A percentile compares a stretch with the other conserved stretches of the same genome.
Evolutionary conservation across 2,888 invertebrate genomes (phyloP).

Genomic region (Euproctis similis): DNA sequence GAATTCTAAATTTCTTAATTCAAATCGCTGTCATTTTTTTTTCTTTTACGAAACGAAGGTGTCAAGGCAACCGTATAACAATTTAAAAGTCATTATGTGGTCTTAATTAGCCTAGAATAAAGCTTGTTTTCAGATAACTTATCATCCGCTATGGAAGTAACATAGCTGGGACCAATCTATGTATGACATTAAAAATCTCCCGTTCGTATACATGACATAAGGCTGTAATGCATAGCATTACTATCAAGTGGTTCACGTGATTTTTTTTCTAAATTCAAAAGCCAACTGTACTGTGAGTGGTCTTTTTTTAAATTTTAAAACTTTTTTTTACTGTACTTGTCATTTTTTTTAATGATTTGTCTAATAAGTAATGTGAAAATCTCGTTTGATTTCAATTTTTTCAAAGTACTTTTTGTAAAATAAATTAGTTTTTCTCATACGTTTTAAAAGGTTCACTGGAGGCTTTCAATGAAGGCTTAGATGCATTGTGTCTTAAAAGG

Average conservation of each 20-base stretch:
- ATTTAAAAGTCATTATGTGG: constrained; percentile 40
- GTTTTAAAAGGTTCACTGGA: too few relatives aligned
- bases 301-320: neutral
- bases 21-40: too few relatives aligned
- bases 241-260: constrained; percentile 46
- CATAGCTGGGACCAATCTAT: constrained; percentile 55
- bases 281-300: constrained; percentile 28
- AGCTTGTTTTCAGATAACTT: constrained; percentile 63
- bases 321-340: too few relatives aligned
- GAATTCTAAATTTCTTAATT: neutral
- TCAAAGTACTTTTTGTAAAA: too few relatives aligned
- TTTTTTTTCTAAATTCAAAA: constrained; percentile 23
- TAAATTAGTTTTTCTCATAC: too few relatives aligned
- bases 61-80: constrained; percentile 20
- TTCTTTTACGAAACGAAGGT: too few relatives aligned
- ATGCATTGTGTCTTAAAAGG: too few relatives aligned
- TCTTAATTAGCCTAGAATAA: constrained; percentile 60
- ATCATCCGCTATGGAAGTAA: constrained; percentile 44
- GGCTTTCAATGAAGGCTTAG: too few relatives aligned
- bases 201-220: constrained; percentile 83
- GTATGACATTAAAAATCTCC: constrained; percentile 52
- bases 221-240: constrained; percentile 75
- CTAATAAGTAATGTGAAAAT: too few relatives aligned
- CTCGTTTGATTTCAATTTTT: too few relatives aligned
- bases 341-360: too few relatives aligned